These are phyloP conservation scores for Cryptotis parvus DNA, from an alignment of 2,113 vertebrate genomes.

Conservation along the genomic window DNA sequence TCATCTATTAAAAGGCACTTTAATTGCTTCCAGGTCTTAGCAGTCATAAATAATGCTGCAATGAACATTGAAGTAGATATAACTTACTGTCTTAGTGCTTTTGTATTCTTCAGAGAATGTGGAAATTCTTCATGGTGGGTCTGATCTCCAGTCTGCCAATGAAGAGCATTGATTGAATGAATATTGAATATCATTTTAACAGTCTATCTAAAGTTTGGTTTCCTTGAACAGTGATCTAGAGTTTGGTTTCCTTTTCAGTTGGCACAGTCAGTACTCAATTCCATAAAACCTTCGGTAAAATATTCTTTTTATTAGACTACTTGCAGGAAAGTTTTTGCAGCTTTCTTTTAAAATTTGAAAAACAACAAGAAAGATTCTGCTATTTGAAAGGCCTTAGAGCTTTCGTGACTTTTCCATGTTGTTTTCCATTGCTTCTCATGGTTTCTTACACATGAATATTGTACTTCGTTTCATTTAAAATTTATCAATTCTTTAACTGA, in stretches of 20 bases:
- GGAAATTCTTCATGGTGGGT: not conserved
- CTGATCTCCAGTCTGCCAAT: not conserved
- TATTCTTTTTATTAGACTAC: not conserved
- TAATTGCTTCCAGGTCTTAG: no score
- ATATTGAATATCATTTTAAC: conserved; percentile 10
- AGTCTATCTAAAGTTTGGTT: not conserved
- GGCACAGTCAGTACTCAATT: not conserved
- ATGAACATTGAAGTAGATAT: no score
- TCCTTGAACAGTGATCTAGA: not conserved
- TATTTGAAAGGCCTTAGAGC: not conserved
- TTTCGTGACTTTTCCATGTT: not conserved
- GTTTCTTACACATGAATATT: not conserved
- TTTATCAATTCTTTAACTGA: conserved; percentile 33
- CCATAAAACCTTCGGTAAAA: not conserved
- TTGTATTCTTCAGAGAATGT: no score
- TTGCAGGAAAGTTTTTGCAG: not conserved
- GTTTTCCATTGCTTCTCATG: not conserved
- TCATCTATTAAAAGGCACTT: no score
- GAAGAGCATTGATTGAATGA: conserved; percentile 4
- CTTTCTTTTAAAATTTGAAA: not conserved
- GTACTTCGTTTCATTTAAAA: conserved; percentile 28
- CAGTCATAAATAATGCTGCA: no score
- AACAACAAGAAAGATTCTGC: not conserved
- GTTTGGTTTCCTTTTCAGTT: not conserved
- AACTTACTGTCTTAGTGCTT: no score